phyloP scores from a whole-genome alignment of 2,797 vertebrate genomes.

The Halcyon chelicuti region DNA sequence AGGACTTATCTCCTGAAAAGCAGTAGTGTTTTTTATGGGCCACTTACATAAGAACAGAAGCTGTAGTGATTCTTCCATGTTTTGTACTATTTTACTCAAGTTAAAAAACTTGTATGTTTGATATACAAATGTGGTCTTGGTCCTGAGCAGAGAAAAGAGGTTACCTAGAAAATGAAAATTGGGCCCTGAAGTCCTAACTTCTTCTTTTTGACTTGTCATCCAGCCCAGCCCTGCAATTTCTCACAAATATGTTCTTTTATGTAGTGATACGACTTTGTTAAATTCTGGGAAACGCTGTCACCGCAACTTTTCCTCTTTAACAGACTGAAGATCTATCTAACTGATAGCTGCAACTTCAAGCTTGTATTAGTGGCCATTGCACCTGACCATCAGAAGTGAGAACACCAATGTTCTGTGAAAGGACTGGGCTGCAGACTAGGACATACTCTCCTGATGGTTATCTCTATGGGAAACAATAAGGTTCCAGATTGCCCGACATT shows the following conservation, averaged over 20 bases:
- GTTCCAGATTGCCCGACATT: not conserved
- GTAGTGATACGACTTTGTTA: not conserved
- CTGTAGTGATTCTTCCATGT: not conserved
- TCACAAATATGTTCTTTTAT: not conserved
- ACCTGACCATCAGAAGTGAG: not conserved
- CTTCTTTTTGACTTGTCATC: not conserved
- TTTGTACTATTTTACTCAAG: not conserved
- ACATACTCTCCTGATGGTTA: not conserved
- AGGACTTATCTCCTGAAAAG: not conserved
- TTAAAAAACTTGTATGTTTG: not conserved
- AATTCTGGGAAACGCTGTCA: constrained; percentile 8
- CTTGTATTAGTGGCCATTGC: not conserved
- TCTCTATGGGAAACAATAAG: not conserved
- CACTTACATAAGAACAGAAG: not conserved
- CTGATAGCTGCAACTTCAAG: not conserved
- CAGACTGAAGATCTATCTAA: not conserved
- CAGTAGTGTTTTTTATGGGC: not conserved
- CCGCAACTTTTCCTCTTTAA: not conserved
- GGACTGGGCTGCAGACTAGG: not conserved
- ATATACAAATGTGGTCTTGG: not conserved
- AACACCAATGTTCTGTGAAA: not conserved
- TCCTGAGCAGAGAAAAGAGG: not conserved
- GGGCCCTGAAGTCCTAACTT: not conserved
- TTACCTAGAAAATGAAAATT: not conserved
- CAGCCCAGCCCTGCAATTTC: not conserved